phyloP scores from a whole-genome alignment of 2,888 invertebrate genomes.

The Acleris sparsana region DNA sequence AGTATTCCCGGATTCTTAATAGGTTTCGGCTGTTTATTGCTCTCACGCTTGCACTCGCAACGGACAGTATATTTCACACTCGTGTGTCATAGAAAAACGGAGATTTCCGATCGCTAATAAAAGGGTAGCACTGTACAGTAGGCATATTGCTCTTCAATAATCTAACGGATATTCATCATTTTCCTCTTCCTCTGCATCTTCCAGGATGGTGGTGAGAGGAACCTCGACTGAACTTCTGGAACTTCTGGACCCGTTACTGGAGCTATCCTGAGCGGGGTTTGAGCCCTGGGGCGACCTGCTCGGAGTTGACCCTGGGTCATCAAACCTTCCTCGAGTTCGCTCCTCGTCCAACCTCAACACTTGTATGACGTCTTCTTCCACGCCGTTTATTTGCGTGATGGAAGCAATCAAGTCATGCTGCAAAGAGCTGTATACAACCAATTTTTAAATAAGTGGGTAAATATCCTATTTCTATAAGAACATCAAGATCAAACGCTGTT shows the following conservation, averaged over 20 bases:
- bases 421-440: constrained; percentile 46
- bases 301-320: constrained; percentile 10
- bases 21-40: too few species aligned
- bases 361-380: constrained; percentile 56
- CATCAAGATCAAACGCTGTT: too few species aligned
- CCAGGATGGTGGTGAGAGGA: constrained; percentile 56
- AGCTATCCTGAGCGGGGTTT: background rate
- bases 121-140: too few species aligned
- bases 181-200: constrained; percentile 51
- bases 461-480: too few species aligned
- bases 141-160: constrained; percentile 33
- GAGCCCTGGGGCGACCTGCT: background rate
- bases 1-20: too few species aligned
- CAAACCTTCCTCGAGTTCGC: constrained; percentile 54
- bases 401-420: constrained; percentile 55
- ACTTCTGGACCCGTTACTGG: background rate
- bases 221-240: constrained; percentile 28
- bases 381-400: constrained; percentile 58
- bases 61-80: too few species aligned
- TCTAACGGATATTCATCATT: constrained; percentile 63
- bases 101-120: too few species aligned
- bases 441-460: background rate
- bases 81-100: too few species aligned
- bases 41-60: too few species aligned
- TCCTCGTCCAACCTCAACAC: constrained; percentile 63